phyloP scores from a whole-genome alignment of 2,888 invertebrate genomes.

The Eilema griseolum region DNA sequence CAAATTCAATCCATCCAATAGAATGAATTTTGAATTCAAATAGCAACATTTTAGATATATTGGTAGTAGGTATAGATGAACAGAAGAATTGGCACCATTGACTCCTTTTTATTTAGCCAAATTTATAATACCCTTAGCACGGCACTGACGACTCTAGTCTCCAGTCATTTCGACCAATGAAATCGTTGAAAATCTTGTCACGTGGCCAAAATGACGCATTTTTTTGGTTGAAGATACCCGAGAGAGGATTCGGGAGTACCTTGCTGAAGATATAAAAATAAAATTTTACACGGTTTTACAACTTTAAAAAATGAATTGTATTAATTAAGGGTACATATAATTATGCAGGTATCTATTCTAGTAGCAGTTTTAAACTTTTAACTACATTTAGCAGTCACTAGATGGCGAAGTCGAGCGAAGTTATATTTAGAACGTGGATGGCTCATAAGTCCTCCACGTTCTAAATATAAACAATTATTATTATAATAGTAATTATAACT shows the following conservation, averaged over 20 bases:
- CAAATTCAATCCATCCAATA: background rate
- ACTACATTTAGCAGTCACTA: background rate
- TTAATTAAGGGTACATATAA: background rate
- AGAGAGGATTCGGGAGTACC: background rate
- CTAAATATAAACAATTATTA: background rate
- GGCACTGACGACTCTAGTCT: background rate
- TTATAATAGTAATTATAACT: background rate
- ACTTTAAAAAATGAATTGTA: background rate
- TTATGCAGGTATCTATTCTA: background rate
- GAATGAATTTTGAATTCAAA: background rate
- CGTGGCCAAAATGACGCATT: background rate
- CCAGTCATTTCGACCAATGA: background rate
- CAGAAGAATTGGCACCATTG: background rate
- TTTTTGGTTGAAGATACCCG: background rate
- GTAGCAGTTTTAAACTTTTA: no score
- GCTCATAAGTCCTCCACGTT: background rate
- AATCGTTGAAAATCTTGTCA: background rate
- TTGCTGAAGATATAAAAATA: background rate
- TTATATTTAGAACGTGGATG: no score
- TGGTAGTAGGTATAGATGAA: background rate
- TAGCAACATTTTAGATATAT: no score
- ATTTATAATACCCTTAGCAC: background rate
- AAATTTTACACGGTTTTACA: background rate
- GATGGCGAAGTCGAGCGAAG: slow-evolving; percentile 1
- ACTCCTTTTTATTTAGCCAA: background rate